phyloP scores from a whole-genome alignment of 2,797 vertebrate genomes.

The Tragelaphus eurycerus region DNA sequence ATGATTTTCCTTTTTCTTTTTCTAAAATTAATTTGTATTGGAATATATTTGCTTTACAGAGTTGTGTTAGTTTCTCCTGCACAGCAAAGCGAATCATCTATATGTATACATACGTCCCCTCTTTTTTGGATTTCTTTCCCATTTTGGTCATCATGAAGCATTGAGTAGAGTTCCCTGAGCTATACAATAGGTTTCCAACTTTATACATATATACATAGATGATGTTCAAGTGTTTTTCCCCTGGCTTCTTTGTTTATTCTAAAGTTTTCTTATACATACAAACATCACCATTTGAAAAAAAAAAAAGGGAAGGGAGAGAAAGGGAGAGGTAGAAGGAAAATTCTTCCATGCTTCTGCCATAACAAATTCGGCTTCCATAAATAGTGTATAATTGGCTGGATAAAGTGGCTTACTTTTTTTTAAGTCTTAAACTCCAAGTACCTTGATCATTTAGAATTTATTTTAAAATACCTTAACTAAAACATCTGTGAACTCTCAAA shows the following conservation, averaged over 20 bases:
- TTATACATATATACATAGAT: neutral
- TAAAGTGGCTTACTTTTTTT: neutral
- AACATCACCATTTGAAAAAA: slow-evolving; percentile 23
- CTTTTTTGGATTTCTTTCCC: neutral
- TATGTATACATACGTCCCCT: neutral
- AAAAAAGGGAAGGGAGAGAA: neutral
- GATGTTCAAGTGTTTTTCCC: slow-evolving; percentile 15
- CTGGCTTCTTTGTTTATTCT: slow-evolving; percentile 57
- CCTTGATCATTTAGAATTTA: slow-evolving; percentile 5
- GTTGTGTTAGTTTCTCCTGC: neutral
- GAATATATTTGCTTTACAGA: neutral
- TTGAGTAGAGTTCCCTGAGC: neutral
- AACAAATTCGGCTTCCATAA: neutral
- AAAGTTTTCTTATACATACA: slow-evolving; percentile 42
- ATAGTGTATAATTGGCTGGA: neutral
- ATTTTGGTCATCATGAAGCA: neutral
- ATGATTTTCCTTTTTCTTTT: neutral
- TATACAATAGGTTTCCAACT: neutral
- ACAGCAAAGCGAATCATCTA: neutral
- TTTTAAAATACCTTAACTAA: slow-evolving; percentile 19
- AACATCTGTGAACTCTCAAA: slow-evolving; percentile 32
- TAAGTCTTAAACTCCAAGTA: slow-evolving; percentile 17
- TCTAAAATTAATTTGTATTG: neutral
- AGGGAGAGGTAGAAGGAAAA: neutral
- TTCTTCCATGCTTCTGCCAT: neutral